Conservation (phyloP, 2,888 invertebrate genomes). For the Metopia argyrocephala region DNA sequence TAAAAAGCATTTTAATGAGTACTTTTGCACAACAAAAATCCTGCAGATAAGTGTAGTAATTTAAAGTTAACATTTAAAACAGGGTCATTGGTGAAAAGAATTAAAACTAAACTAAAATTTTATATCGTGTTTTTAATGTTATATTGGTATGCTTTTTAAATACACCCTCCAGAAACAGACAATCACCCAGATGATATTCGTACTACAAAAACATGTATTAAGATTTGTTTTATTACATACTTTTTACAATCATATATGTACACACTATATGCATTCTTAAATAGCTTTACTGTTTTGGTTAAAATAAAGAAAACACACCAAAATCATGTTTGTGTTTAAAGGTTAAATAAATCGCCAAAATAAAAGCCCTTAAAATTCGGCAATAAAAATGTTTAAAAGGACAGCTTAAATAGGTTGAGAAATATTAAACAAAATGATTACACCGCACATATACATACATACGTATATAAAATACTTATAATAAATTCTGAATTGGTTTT, state of each 20-base stretch:
- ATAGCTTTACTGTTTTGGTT: neutral
- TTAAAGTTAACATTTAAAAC: constrained; percentile 16
- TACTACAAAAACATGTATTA: constrained; percentile 43
- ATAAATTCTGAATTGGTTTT: constrained; percentile 40
- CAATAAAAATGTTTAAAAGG: constrained; percentile 61
- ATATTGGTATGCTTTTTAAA: constrained; percentile 29
- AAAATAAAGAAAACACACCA: constrained; percentile 59
- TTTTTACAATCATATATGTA: neutral
- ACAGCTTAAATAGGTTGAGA: constrained; percentile 46
- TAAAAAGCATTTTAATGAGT: constrained; percentile 52
- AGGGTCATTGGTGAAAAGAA: constrained; percentile 42
- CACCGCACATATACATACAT: constrained; percentile 20
- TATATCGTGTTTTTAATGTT: constrained; percentile 16
- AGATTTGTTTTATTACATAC: constrained; percentile 52
- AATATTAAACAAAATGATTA: constrained; percentile 31
- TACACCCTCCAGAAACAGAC: constrained; percentile 62
- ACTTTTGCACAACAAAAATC: constrained; percentile 43
- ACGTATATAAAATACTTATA: constrained; percentile 33
- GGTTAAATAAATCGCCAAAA: constrained; percentile 62
- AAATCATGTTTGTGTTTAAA: constrained; percentile 63
- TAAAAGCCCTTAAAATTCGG: constrained; percentile 46
- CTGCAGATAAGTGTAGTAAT: constrained; percentile 21
- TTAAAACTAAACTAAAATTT: neutral
- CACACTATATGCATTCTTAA: constrained; percentile 2
- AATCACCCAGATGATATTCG: constrained; percentile 20